Percentiles rank a stretch among this genome's conserved stretches.
These are phyloP conservation scores for Daphoenositta chrysoptera DNA, from an alignment of 2,113 vertebrate species.

Conservation along the genomic window DNA sequence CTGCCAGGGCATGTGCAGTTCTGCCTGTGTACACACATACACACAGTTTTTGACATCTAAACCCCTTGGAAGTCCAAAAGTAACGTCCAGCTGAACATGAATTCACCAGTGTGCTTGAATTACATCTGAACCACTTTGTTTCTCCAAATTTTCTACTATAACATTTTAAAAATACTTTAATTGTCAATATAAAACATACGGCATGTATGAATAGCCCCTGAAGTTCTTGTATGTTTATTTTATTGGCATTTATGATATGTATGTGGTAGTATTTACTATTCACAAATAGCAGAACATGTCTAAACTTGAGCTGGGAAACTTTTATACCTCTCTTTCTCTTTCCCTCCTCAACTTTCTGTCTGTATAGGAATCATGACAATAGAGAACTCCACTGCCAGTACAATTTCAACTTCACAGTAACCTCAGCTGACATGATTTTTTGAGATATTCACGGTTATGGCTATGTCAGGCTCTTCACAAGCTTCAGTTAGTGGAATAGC, in stretches of 20 bases:
- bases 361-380: conserved; percentile 21
- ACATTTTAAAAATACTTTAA: neutral
- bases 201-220: neutral
- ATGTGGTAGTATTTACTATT: neutral
- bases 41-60: neutral
- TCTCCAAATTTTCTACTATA: neutral
- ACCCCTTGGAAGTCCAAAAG: neutral
- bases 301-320: neutral
- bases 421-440: neutral
- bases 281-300: neutral
- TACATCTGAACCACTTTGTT: neutral
- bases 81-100: neutral
- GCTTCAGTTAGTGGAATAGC: neutral
- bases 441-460: conserved; percentile 17
- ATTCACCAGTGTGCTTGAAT: neutral
- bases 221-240: neutral
- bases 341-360: neutral
- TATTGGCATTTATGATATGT: neutral
- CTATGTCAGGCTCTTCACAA: conserved; percentile 17
- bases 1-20: neutral
- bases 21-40: neutral
- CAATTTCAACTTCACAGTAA: conserved; percentile 28
- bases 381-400: conserved; percentile 10
- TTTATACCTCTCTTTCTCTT: neutral
- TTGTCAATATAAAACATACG: neutral